Evolutionary conservation across 2,888 invertebrate genomes (phyloP).

Genomic region (Diaphora mendica): DNA sequence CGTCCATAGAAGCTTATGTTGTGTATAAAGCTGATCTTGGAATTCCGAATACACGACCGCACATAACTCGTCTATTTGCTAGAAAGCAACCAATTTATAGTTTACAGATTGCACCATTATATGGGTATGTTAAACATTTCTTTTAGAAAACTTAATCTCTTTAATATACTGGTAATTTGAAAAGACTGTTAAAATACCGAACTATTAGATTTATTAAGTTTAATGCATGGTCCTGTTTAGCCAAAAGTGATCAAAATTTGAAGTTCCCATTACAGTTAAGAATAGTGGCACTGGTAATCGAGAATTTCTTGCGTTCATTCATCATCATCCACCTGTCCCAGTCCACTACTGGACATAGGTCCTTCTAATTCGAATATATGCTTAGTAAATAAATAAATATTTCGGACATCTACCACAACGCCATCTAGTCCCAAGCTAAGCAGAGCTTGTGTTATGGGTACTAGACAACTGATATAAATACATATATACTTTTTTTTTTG

Average conservation of each 20-base stretch:
- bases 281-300: neutral
- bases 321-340: no score
- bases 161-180: neutral
- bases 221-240: neutral
- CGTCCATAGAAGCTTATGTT: conserved; percentile 78
- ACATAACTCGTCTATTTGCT: conserved; percentile 84
- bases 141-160: no score
- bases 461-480: no score
- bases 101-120: conserved; percentile 91
- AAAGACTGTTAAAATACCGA: neutral
- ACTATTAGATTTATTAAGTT: neutral
- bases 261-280: neutral
- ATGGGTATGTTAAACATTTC: conserved; percentile 81
- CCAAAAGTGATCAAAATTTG: neutral
- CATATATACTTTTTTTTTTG: no score
- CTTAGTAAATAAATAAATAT: no score
- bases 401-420: no score
- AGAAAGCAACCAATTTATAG: conserved; percentile 87
- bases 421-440: no score
- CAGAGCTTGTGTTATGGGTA: no score
- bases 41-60: conserved; percentile 83
- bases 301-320: neutral
- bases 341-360: no score
- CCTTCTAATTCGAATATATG: no score
- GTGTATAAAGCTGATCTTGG: conserved; percentile 90